Conservation (phyloP, 1,140 invertebrate species). For the Drosophila tristis region DNA sequence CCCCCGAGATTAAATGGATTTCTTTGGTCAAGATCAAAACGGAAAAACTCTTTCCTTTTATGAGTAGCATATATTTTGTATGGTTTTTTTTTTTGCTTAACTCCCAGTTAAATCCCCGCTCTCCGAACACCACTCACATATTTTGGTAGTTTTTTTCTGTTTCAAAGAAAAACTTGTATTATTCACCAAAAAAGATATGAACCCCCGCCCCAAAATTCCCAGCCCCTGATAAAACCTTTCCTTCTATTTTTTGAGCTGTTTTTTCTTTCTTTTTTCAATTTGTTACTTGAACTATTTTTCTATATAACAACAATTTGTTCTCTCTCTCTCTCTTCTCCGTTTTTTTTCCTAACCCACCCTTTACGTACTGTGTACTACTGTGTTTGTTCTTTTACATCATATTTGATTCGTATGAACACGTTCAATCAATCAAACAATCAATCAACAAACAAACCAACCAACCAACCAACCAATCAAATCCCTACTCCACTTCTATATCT, state of each 20-base stretch:
- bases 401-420: slow-evolving; percentile 61
- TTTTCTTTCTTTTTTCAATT: background rate
- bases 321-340: slow-evolving; percentile 28
- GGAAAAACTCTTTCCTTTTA: background rate
- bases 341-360: slow-evolving; percentile 18
- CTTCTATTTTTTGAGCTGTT: slow-evolving; percentile 9
- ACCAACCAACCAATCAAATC: slow-evolving; percentile 34
- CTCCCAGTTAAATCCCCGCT: slow-evolving; percentile 27
- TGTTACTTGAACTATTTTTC: slow-evolving; percentile 40
- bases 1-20: background rate
- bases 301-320: slow-evolving; percentile 47
- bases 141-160: slow-evolving; percentile 33
- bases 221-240: background rate
- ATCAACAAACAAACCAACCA: slow-evolving; percentile 4
- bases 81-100: slow-evolving; percentile 34
- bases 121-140: slow-evolving; percentile 10
- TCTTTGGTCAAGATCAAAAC: background rate
- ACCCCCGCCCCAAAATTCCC: too few species aligned
- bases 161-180: slow-evolving; percentile 22
- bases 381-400: slow-evolving; percentile 52
- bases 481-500: slow-evolving; percentile 39
- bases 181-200: slow-evolving; percentile 38
- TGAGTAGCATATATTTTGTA: slow-evolving; percentile 29
- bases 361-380: slow-evolving; percentile 16
- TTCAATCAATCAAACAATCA: slow-evolving; percentile 30